Conservation (phyloP, 2,113 vertebrate genomes). For the Philantomba maxwellii region DNA sequence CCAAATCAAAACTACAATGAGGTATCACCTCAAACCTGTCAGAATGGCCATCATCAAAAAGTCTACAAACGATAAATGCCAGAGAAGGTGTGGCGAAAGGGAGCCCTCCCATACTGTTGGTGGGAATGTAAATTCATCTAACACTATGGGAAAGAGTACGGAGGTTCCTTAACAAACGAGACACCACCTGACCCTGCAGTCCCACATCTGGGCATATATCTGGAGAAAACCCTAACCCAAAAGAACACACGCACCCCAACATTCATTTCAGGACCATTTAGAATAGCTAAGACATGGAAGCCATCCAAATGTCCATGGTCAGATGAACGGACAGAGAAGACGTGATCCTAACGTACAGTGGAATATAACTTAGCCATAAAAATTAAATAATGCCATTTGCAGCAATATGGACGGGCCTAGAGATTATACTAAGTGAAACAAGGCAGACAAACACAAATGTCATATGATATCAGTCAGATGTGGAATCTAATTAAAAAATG, state of each 20-base stretch:
- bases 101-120: not conserved
- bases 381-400: not conserved
- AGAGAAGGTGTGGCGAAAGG: not conserved
- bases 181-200: not conserved
- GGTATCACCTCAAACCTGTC: not conserved
- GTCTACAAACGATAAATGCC: not conserved
- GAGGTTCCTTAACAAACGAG: not conserved
- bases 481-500: not conserved
- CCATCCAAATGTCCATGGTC: fast-evolving
- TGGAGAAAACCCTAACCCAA: not conserved
- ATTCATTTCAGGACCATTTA: not conserved
- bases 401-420: not conserved
- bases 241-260: not conserved
- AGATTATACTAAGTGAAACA: not conserved
- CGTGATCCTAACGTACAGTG: fast-evolving
- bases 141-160: not conserved
- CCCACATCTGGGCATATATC: not conserved
- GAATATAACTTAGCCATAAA: not conserved
- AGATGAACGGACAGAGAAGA: not conserved
- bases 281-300: not conserved
- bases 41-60: not conserved
- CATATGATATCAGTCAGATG: not conserved
- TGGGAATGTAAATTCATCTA: not conserved
- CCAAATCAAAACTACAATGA: not conserved
- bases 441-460: not conserved